Base-by-base conservation (phyloP, 1,140 invertebrate species). In the Drosophila ficusphila region DNA sequence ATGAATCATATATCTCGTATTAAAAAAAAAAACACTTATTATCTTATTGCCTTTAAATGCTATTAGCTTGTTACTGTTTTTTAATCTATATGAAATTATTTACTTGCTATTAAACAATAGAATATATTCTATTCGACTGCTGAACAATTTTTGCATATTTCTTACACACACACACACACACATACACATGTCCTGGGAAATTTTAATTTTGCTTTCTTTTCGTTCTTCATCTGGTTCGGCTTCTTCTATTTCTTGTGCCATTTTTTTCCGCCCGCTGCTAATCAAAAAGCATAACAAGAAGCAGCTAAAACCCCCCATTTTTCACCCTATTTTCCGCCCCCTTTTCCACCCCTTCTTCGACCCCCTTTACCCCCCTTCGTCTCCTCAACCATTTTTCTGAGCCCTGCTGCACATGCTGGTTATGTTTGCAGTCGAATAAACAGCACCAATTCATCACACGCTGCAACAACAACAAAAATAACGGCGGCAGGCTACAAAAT, bases 381-480 rank as follows among this genome's bases (percentile, higher is more conserved):
- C 14, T 14, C 31, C 33, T 1, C 4, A 5, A 23, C 16, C 51
- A 36, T 34, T 38, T 23, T 21, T 11, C 16, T 19, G n/a, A 12
- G 4, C 33, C 29, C 11, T 19, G 12, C 58, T 85, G 61, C 67
- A 74, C 68, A 76, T 81, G 64, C 67, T 69, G 81, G 79, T 85
- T 86, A 76, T 85, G 79, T 81, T 85, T 85, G 79, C 79, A 86
- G 76, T 85, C 81, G 79, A 86, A 85, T 85, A 85, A 86, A 85
- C 82, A 85, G 82, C 81, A 85, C 76, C 81, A 86, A 86, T 86
- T 88, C 81, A 86, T 81, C 81, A 86, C 82, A 86, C 62, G 79
- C 62, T 60, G 68, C 73, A 64, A 39, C 34, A 36, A 29, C 51
- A 53, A 48, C 73, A 64, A 39, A 29, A 36, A 29, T 46, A 53